phyloP scores from a whole-genome alignment of 1,140 invertebrate genomes.

The Argopecten irradians region DNA sequence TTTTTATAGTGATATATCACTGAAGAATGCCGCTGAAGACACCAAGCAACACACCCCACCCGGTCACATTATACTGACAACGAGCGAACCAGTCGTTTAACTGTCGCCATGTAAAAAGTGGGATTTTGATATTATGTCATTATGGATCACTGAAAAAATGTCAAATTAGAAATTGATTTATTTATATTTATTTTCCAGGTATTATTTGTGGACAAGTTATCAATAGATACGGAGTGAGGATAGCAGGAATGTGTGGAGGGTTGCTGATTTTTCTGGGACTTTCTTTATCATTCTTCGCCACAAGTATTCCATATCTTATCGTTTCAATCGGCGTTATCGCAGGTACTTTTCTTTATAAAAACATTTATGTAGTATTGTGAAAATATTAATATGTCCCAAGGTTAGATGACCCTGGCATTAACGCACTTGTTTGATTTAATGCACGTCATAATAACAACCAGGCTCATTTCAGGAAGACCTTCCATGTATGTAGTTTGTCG shows the following conservation, averaged over 20 bases:
- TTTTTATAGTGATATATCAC: too few species aligned
- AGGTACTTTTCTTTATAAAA: too few species aligned
- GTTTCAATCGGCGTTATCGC: background rate
- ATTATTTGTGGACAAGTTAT: background rate
- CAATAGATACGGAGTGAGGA: background rate
- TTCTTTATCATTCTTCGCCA: background rate
- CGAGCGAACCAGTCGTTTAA: background rate
- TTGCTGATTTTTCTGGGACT: background rate
- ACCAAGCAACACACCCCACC: background rate
- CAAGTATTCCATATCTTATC: background rate
- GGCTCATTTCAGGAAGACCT: too few species aligned
- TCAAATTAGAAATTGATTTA: too few species aligned
- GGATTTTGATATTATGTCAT: too few species aligned
- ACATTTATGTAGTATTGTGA: too few species aligned
- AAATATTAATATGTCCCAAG: too few species aligned
- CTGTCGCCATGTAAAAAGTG: background rate
- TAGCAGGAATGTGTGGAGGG: background rate
- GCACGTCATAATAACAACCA: too few species aligned
- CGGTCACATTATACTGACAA: background rate
- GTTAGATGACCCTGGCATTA: too few species aligned
- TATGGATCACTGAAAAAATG: background rate
- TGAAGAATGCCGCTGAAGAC: too few species aligned
- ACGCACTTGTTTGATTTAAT: too few species aligned
- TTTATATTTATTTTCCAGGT: background rate
- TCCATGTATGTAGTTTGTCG: too few species aligned